Conservation (phyloP, 2,113 vertebrate genomes). For the Sus scrofa region T2T-Sscrofa CM000820.6:136752501-136753000, state of each 20-base stretch:
- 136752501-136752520: neutral
- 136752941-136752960: neutral
- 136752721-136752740: neutral
- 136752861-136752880: neutral
- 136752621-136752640: neutral
- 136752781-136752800: neutral
- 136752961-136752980: neutral
- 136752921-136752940: conserved; percentile 12
- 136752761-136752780: neutral
- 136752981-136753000: neutral
- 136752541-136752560: neutral
- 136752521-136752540: neutral
- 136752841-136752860: neutral
- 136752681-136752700: neutral
- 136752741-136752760: neutral
- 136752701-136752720: neutral
- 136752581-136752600: neutral
- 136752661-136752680: neutral
- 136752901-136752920: conserved; percentile 46
- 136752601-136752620: neutral
- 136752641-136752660: neutral
- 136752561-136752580: neutral
- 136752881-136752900: neutral
- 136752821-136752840: neutral
- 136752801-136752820: neutral